A percentile compares a stretch with the other conserved stretches of the same genome.
Evolutionary conservation across 2,888 invertebrate genomes (phyloP).

Genomic region (Deilephila elpenor): DNA sequence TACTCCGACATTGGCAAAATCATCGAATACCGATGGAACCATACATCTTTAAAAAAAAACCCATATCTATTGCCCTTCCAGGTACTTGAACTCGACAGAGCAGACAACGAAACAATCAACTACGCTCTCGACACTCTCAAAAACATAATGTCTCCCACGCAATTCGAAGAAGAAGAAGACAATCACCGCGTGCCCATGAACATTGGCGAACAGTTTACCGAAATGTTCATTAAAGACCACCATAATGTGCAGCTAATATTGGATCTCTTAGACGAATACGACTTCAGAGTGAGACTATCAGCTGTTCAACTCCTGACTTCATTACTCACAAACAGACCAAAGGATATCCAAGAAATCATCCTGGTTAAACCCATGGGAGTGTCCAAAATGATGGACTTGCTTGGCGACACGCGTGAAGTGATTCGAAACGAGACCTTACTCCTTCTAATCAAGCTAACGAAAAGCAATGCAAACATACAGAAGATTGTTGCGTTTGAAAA

Average conservation of each 20-base stretch:
- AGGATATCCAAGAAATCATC: conserved; percentile 94
- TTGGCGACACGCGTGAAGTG: conserved; percentile 97
- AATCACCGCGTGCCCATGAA: conserved; percentile 87
- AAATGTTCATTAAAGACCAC: conserved; percentile 96
- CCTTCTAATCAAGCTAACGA: conserved; percentile 95
- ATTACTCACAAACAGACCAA: conserved; percentile 93
- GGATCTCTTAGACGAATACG: conserved; percentile 96
- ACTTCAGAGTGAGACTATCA: conserved; percentile 96
- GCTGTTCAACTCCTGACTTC: conserved; percentile 95
- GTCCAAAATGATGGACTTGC: conserved; percentile 97
- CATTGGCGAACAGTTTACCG: conserved; percentile 97
- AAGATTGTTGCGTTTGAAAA: conserved; percentile 99
- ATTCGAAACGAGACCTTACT: conserved; percentile 97
- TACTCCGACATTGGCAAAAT: too few species aligned
- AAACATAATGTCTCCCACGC: conserved; percentile 93
- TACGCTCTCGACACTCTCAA: conserved; percentile 96
- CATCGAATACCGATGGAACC: too few species aligned
- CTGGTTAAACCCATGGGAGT: conserved; percentile 98
- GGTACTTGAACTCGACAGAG: conserved; percentile 94
- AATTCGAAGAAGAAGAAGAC: conserved; percentile 92
- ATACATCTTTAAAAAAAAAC: too few species aligned
- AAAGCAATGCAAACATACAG: conserved; percentile 97
- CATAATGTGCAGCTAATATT: conserved; percentile 93
- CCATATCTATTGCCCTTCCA: conserved; percentile 56
- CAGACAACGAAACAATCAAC: conserved; percentile 95